Evolutionary conservation across 2,888 invertebrate genomes (phyloP).

Genomic region (Ormyrus thymus): DNA sequence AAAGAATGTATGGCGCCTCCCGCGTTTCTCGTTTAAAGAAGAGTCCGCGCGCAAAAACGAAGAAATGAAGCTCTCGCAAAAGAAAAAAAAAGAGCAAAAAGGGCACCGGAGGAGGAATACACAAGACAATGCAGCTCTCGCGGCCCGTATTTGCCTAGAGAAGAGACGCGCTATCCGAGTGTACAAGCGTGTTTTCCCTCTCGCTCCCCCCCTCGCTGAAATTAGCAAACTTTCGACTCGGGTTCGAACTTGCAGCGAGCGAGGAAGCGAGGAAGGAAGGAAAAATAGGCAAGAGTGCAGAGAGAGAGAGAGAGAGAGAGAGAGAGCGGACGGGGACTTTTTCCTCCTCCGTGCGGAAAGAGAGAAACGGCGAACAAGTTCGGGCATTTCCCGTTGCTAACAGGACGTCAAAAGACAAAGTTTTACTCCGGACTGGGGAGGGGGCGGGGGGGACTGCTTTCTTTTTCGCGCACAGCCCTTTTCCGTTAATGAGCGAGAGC

Average conservation of each 20-base stretch:
- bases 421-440: conserved; percentile 19
- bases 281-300: conserved; percentile 47
- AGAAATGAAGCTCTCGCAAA: neutral
- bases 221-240: conserved; percentile 57
- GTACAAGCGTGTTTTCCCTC: conserved; percentile 22
- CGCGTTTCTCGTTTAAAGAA: neutral
- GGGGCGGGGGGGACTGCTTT: neutral
- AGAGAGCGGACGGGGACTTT: conserved; percentile 42
- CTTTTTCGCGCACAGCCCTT: conserved; percentile 21
- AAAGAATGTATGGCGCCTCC: conserved; percentile 25
- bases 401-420: conserved; percentile 51
- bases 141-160: conserved; percentile 53
- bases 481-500: conserved; percentile 46
- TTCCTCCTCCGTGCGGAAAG: conserved; percentile 29
- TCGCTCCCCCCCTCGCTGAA: conserved; percentile 43
- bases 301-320: conserved; percentile 11
- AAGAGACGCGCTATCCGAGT: conserved; percentile 32
- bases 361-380: conserved; percentile 48
- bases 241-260: conserved; percentile 44
- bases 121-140: conserved; percentile 11
- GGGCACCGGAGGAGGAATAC: conserved; percentile 8
- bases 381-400: conserved; percentile 40
- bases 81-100: neutral
- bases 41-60: no score
- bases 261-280: conserved; percentile 26